Evolutionary conservation across 2,797 vertebrate species (phyloP), one percentile per base, ranked within the genome.

Genomic region (Enteromius mattozi): DNA sequence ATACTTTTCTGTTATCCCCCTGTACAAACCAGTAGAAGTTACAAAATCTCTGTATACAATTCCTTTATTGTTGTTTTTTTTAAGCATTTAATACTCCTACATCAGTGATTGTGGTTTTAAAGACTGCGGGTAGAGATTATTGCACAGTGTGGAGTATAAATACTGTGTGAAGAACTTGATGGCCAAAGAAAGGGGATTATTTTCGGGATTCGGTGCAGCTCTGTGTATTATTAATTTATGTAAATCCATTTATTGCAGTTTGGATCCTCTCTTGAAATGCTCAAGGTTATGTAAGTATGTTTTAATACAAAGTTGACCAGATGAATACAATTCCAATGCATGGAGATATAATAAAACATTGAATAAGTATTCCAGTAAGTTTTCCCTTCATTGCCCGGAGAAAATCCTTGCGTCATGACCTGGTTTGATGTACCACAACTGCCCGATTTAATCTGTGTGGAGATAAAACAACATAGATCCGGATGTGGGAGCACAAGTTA

Each of bases 181-280:
- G 80, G 65, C 72, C 81, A 83, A 87, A 89, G 74, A 72, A 19
- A 35, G 47, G 24, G 61, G 78, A 72, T 83, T 82, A 70, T 33
- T 85, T 86, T 78, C 42, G 35, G 51, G 59, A 79, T 85, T 63
- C 65, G 4, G 68, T 82, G 47, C 78, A 76, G 63, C 71, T 78
- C 66, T 87, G 77, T 65, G 78, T 69, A 80, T 86, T 82, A 54
- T 84, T 89, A 85, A 88, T 90, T 87, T 87, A 89, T 89, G 84
- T 71, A 89, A 88, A 87, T 88, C 84, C 74, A 83, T 82, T 86
- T 83, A 49, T 75, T 80, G 51, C 79, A 68, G 84, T 75, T 80
- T 77, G 77, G 84, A 82, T 81, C 33, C 79, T 79, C 56, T 69
- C 65, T 56, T 77, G 54, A 87, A 87, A 86, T 78, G 71, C 88